These are phyloP conservation scores for Periophthalmus magnuspinnatus DNA, from an alignment of 2,797 vertebrate species.

Conservation along the genomic window DNA sequence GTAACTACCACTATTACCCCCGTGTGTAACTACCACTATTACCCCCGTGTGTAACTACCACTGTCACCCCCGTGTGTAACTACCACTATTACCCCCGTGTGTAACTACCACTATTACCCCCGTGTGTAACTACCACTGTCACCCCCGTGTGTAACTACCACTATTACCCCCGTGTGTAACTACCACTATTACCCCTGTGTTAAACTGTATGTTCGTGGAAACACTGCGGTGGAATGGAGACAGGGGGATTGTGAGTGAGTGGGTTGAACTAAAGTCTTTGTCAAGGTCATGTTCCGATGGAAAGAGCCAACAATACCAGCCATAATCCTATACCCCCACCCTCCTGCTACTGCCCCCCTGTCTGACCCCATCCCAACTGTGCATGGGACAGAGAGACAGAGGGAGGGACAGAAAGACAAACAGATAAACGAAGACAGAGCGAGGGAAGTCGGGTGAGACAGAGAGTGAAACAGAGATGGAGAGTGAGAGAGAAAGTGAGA, in stretches of 20 bases:
- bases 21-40: too few species aligned
- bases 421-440: neutral
- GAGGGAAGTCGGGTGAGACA: too few species aligned
- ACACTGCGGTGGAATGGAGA: constrained; percentile 51
- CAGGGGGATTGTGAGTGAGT: constrained; percentile 23
- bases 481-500: too few species aligned
- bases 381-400: constrained; percentile 63
- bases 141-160: too few species aligned
- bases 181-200: constrained; percentile 67
- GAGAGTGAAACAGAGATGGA: too few species aligned
- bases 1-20: too few species aligned
- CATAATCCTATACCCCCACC: constrained; percentile 69
- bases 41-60: too few species aligned
- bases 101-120: too few species aligned
- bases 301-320: constrained; percentile 76
- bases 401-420: neutral
- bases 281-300: constrained; percentile 82
- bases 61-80: too few species aligned
- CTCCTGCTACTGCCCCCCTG: constrained; percentile 55
- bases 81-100: too few species aligned
- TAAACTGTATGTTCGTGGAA: constrained; percentile 74
- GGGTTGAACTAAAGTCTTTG: constrained; percentile 69
- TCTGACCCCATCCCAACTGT: constrained; percentile 73
- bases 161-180: constrained; percentile 13
- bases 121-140: too few species aligned